Percentiles rank a stretch among this genome's conserved stretches.
Evolutionary conservation across 2,888 invertebrate genomes (phyloP).

Genomic region (Galeopsomyia nigrocyanea): DNA sequence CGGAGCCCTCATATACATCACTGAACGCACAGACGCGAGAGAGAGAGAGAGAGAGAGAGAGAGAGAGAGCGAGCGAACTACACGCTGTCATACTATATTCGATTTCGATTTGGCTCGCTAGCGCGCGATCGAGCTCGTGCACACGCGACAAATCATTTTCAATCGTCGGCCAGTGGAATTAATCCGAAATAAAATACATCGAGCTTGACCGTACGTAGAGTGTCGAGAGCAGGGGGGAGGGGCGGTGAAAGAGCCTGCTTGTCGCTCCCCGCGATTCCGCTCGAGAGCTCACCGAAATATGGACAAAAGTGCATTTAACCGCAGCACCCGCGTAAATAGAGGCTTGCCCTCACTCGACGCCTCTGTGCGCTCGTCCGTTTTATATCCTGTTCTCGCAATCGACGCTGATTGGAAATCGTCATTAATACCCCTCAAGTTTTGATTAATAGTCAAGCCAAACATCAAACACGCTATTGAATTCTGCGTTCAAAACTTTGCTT

Average conservation of each 20-base stretch:
- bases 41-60: no score
- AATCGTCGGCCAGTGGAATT: slow-evolving; percentile 16
- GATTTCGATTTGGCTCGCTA: not conserved
- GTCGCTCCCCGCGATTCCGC: slow-evolving; percentile 1
- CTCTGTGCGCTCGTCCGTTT: no score
- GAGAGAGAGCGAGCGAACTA: not conserved
- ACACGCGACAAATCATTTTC: slow-evolving; percentile 30
- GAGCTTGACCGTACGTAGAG: not conserved
- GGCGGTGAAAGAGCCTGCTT: not conserved
- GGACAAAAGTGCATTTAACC: slow-evolving; percentile 29
- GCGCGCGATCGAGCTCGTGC: no score
- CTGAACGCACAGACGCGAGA: not conserved
- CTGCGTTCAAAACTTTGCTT: no score
- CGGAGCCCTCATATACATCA: not conserved
- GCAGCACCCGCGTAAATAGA: slow-evolving; percentile 17
- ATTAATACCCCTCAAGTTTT: no score
- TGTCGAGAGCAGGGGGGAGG: not conserved
- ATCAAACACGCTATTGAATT: no score
- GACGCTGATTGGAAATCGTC: no score
- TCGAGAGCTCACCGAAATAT: not conserved
- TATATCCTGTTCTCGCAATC: no score
- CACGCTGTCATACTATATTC: not conserved
- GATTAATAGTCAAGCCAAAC: no score
- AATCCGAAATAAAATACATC: slow-evolving; percentile 26
- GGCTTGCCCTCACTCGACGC: not conserved